Base-by-base conservation (phyloP, 2,797 vertebrate species). In the Orientallactaga sibirica region DNA sequence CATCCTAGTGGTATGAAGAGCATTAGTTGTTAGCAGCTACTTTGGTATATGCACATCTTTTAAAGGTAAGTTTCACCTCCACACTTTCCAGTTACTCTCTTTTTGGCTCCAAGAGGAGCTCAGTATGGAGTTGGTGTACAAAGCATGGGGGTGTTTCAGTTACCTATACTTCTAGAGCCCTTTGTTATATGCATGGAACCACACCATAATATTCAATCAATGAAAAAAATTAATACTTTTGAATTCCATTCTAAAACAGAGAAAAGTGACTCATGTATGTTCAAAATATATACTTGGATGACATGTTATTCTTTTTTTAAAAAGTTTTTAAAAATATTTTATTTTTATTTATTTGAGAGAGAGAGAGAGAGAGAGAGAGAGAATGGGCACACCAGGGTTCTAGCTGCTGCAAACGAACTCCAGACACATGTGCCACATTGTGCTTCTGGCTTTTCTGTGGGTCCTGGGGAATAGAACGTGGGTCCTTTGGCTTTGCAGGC, bases 41-140 rank as follows among this genome's bases (percentile, higher is more conserved):
- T 19, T 85, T 87, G 75, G 67, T 76, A 78, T 52, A 71, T 33
- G 27, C 20, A 88, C 15, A 75, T 29, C 15, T 93, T 92, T 92
- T 82, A 80, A 92, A 52, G 75, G 71, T 37, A 52, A 84, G 70
- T 52, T 83, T 92, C 73, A 96, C 7, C 29, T 88, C 48, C 24
- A 67, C 7, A 86, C 80, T 20, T 81, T 19, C 18, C 12, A 48
- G 73, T 11, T 90, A 58, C 27, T 85, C 87, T 86, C 19, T 41
- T 67, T 3, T 95, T 86, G 75, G 33, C 62, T 79, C 64, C 8
- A 80, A 62, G 20, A 93, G 25, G 37, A 92, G n/a, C 24, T 76
- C 43, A 52, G 18, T 41, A 79, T 27, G 74, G 48, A 92, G 68
- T 16, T 68, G 66, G 27, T 27, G 52, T 78, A 74, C 62, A 37